Conservation (phyloP, 2,113 vertebrate genomes). For the Xenus cinereus region DNA sequence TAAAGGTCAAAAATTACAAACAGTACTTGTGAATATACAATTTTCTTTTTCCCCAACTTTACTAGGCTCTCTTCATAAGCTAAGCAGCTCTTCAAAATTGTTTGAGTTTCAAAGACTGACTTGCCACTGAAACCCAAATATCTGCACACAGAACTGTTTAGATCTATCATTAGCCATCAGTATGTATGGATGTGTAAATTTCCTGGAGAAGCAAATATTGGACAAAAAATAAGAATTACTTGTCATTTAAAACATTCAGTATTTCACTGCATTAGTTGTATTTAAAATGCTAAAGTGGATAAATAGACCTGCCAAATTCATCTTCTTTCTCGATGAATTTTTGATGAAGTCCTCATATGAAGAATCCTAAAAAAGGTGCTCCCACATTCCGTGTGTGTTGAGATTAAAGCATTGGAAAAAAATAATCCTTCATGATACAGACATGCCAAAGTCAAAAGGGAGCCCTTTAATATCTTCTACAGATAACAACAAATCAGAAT, state of each 20-base stretch:
- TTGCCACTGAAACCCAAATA: background rate
- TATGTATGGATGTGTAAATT: fast-evolving
- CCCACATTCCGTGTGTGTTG: background rate
- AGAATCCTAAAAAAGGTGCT: background rate
- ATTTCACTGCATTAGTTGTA: background rate
- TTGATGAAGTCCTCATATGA: background rate
- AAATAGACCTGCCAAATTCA: background rate
- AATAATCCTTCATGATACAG: background rate
- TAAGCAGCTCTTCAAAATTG: background rate
- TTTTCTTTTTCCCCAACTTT: background rate
- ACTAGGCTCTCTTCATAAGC: background rate
- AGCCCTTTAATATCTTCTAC: background rate
- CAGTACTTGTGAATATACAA: background rate
- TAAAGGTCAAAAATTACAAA: background rate
- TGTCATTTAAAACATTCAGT: background rate
- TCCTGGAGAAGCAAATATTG: background rate
- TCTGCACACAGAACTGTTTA: background rate
- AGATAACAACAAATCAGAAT: background rate
- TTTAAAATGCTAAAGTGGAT: background rate
- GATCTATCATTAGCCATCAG: background rate
- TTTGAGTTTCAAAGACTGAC: background rate
- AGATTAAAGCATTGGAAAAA: background rate
- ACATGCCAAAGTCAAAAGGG: background rate
- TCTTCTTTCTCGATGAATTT: background rate
- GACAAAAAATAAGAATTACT: background rate